phyloP scores from a whole-genome alignment of 2,888 invertebrate genomes.

The Reticulitermes lucifugus region DNA sequence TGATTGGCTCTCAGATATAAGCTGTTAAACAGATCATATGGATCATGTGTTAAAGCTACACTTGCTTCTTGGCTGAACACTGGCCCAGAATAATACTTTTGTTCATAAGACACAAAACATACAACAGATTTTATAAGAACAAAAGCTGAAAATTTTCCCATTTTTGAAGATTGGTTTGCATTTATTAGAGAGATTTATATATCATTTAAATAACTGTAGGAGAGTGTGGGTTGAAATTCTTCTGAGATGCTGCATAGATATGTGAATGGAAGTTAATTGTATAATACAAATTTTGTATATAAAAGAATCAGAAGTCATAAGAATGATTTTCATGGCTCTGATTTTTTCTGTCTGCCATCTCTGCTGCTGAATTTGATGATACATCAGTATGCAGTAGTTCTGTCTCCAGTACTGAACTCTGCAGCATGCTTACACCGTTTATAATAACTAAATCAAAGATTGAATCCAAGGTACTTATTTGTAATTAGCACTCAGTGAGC shows the following conservation, averaged over 20 bases:
- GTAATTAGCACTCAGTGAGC: slow-evolving; percentile 18
- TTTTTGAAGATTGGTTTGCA: too few relatives aligned
- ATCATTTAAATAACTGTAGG: background rate
- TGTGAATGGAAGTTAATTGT: background rate
- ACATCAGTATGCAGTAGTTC: background rate
- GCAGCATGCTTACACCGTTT: background rate
- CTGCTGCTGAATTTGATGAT: background rate
- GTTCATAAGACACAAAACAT: too few relatives aligned
- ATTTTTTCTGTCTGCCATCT: background rate
- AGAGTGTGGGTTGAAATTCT: background rate
- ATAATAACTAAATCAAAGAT: slow-evolving; percentile 8
- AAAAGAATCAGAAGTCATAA: background rate
- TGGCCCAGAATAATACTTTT: too few relatives aligned
- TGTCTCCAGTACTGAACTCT: background rate
- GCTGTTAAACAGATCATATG: too few relatives aligned
- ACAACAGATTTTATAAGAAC: too few relatives aligned
- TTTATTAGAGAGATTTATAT: too few relatives aligned
- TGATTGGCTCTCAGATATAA: too few relatives aligned
- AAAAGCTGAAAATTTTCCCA: too few relatives aligned
- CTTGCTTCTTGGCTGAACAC: too few relatives aligned
- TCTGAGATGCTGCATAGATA: background rate
- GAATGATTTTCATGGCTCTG: background rate
- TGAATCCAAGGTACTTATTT: background rate
- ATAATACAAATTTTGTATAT: background rate
- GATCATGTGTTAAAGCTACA: too few relatives aligned